Evolutionary conservation across 2,113 vertebrate genomes (phyloP), one percentile per base, ranked within the genome.

Genomic region (Podiceps cristatus): DNA sequence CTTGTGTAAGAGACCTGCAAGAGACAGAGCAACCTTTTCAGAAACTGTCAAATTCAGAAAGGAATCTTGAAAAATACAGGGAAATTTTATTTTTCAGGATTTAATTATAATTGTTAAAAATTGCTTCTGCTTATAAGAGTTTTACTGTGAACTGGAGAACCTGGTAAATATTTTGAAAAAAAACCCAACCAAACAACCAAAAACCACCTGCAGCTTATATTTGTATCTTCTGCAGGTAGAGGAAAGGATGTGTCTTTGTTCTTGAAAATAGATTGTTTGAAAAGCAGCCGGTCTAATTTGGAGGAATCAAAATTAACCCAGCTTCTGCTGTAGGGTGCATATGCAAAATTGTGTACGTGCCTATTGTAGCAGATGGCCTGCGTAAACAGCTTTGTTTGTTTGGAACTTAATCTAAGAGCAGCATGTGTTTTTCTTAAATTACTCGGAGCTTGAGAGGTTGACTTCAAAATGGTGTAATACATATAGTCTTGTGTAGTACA

Each of bases 381-480:
- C 42, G 13, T 4, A 45, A 93, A 77, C 95, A 92, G 93, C 93
- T 79, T 77, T 37, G 33, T 91, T 97, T 97, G 96, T 96, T 96
- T 97, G 96, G 63, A 96, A 92, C 89, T 79, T 85, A 9, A 86
- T 75, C 69, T 81, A 91, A 93, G 89, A 98, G 88, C 96, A 98
- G 96, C 94, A 79, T 75, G 93, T 98, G 93, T 78, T 98, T 95
- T 63, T 72, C 81, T 86, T 95, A 96, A 98, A 96, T 97, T 97
- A 94, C 91, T 93, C 66, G 60, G 91, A 97, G 83, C 82, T 88
- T 79, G 58, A 90, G 83, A 95, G 56, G 81, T 58, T 79, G 71
- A 64, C 92, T 97, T 97, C 91, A 83, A 96, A 97, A 95, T 79
- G 78, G 44, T 22, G n/a, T 44, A 35, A 31, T 45, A 24, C 31